Base-by-base conservation (phyloP, 2,888 invertebrate species). In the Gortyna flavago region DNA sequence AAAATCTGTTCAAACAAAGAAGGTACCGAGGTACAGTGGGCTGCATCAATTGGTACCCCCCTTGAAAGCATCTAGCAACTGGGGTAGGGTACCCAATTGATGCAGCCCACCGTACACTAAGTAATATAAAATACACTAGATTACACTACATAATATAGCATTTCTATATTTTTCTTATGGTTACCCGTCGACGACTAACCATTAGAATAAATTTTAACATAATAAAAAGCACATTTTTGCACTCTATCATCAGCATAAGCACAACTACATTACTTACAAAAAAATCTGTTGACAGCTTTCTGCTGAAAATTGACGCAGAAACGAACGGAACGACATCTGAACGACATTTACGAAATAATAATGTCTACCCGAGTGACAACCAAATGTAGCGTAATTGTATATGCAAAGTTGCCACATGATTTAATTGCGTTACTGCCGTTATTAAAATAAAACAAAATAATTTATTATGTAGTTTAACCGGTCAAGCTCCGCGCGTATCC, bases 331-430 rank as follows among this genome's bases (percentile, higher is more conserved):
- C 16, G 29, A 59, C 57, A 29, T 59, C 2, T 29, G 29, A 59
- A 59, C 29, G 57, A 59, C 13, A 59, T 59, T 59, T 59, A 59
- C n/a, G 29, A 29, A 59, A 59, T 59, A 59, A 59, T 59, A 59
- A 59, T 59, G 6, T 29, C 29, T 29, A 59, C 16, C 29, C 16
- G 6, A 59, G 6, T 29, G 6, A 29, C 6, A 29, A 29, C 59
- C 29, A 16, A 59, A 59, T 59, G 29, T 59, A 59, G 5, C 16
- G n/a, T n/a, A n/a, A n/a, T n/a, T n/a, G n/a, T n/a, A n/a, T n/a
- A n/a, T n/a, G 13, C 57, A 57, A 54, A 54, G 25, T 54, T 54
- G 25, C 25, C 54, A 54, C 9, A 54, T 54, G 18, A 6, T 54
- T 25, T 54, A 51, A 25, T 54, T 54, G 25, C 21, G 51, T 25